A percentile compares a stretch with the other conserved stretches of the same genome.
Conservation (phyloP, 2,888 invertebrate genomes). For the Amphipyra tragopoginis region DNA sequence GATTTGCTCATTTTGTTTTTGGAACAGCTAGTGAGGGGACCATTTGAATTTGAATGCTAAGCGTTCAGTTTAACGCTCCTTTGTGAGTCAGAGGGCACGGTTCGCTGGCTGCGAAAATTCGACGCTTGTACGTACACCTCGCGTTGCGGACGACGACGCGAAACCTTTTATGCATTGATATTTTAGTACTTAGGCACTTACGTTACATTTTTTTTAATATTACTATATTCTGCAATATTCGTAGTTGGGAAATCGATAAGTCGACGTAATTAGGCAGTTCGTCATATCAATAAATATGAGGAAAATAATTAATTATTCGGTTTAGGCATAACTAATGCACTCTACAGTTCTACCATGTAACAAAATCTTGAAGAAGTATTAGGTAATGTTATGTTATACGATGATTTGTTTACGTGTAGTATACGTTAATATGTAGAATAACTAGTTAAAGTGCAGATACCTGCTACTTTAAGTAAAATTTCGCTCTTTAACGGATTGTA, state of each 20-base stretch:
- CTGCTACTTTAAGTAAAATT: no score
- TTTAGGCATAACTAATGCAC: not conserved
- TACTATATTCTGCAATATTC: constrained; percentile 35
- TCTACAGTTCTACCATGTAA: no score
- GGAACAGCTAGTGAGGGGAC: constrained; percentile 64
- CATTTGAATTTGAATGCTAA: constrained; percentile 76
- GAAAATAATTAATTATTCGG: constrained; percentile 21
- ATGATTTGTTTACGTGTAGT: no score
- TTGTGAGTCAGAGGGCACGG: constrained; percentile 83
- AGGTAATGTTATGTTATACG: no score
- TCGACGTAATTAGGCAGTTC: constrained; percentile 21
- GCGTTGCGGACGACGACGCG: constrained; percentile 61
- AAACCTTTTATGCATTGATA: constrained; percentile 52
- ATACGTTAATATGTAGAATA: no score
- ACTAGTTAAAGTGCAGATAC: no score
- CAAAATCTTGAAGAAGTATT: no score
- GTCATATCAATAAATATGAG: constrained; percentile 23
- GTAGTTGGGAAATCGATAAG: constrained; percentile 28
- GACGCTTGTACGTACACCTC: constrained; percentile 69
- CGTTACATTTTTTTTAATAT: constrained; percentile 9
- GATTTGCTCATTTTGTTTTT: constrained; percentile 63
- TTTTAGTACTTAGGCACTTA: constrained; percentile 23
- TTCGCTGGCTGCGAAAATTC: constrained; percentile 85
- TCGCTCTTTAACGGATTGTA: no score
- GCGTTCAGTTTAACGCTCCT: constrained; percentile 78